Evolutionary conservation across 2,797 vertebrate species (phyloP).

Genomic region (Nothura maculosa): DNA sequence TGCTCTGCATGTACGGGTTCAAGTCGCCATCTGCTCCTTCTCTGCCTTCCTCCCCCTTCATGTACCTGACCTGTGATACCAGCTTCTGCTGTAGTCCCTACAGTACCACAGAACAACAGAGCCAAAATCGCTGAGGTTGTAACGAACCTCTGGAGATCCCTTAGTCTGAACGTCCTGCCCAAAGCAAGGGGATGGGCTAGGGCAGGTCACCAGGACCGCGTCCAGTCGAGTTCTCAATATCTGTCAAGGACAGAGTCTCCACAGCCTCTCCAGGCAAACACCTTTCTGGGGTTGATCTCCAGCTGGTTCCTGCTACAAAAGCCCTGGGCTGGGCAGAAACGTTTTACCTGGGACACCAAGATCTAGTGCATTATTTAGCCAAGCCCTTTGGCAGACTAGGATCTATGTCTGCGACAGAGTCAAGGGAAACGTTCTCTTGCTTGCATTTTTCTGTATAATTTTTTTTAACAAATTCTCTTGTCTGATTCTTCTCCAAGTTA

Average conservation of each 20-base stretch:
- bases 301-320: not conserved
- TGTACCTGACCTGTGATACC: fast-evolving
- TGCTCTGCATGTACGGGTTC: fast-evolving
- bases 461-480: not conserved
- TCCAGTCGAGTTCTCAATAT: not conserved
- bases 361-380: not conserved
- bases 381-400: not conserved
- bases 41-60: not conserved
- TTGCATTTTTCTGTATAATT: not conserved
- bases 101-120: not conserved
- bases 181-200: not conserved
- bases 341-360: not conserved
- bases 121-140: not conserved
- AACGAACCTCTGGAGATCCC: not conserved
- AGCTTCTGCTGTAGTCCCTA: not conserved
- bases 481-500: slow-evolving; percentile 5
- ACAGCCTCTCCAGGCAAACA: not conserved
- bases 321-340: not conserved
- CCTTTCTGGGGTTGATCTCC: not conserved
- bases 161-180: too few species aligned
- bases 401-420: not conserved
- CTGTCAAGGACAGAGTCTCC: not conserved
- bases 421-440: not conserved
- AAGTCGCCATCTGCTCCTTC: not conserved
- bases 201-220: not conserved